phyloP scores from a whole-genome alignment of 2,113 vertebrate genomes.

The Tachuris rubrigastra region DNA sequence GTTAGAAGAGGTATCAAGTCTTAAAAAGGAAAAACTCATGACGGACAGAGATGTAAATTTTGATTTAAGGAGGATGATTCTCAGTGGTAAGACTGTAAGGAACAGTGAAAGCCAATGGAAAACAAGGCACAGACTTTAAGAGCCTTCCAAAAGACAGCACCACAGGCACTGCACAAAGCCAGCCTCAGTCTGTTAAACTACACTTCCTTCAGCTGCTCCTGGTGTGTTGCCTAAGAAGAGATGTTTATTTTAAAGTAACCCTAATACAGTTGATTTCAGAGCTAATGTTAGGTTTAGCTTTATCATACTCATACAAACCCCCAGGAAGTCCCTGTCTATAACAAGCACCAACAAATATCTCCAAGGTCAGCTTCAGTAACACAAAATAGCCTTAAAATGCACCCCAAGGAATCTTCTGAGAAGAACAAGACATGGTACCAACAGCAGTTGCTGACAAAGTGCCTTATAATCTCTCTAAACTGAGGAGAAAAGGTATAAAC shows the following conservation, averaged over 20 bases:
- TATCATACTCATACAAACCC: neutral
- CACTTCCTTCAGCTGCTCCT: neutral
- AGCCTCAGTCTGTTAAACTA: neutral
- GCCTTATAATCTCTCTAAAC: neutral
- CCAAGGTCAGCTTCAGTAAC: neutral
- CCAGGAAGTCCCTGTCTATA: neutral
- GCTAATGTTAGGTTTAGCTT: neutral
- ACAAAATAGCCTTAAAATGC: neutral
- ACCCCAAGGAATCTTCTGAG: neutral
- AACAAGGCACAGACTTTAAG: neutral
- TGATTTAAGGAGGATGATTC: neutral
- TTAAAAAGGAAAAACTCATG: neutral
- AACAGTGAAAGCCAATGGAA: neutral
- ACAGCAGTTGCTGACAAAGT: neutral
- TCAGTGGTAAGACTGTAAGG: neutral
- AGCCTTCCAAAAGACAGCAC: neutral
- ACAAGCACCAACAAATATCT: neutral
- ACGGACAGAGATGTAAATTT: neutral
- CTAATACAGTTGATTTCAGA: neutral
- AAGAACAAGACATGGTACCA: neutral
- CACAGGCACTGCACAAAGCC: neutral
- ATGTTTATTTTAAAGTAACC: neutral
- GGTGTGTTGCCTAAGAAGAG: neutral
- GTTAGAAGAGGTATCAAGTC: neutral
- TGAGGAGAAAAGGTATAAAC: neutral